Evolutionary conservation across 2,797 vertebrate species (phyloP).

Genomic region (Coluber constrictor): DNA sequence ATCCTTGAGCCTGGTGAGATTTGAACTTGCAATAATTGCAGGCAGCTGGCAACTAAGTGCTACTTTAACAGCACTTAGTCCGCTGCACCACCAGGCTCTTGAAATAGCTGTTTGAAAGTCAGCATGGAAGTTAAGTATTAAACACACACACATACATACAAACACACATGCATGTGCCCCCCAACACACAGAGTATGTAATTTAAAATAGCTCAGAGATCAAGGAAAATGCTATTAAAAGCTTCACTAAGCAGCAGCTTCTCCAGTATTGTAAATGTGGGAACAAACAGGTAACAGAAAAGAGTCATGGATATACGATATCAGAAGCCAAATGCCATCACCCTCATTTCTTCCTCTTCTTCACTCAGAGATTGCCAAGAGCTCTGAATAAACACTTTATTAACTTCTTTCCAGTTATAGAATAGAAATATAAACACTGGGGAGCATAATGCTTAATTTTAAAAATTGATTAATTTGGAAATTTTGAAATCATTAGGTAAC

Average conservation of each 20-base stretch:
- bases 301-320: not conserved
- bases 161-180: not conserved
- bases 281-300: not conserved
- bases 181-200: not conserved
- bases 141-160: not conserved
- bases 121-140: not conserved
- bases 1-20: no score
- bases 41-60: no score
- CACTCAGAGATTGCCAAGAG: not conserved
- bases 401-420: not conserved
- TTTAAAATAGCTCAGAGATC: not conserved
- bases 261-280: not conserved
- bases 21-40: no score
- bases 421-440: not conserved
- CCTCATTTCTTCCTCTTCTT: not conserved
- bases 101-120: not conserved
- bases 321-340: not conserved
- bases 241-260: not conserved
- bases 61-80: no score
- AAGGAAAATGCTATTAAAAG: not conserved
- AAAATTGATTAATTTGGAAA: not conserved
- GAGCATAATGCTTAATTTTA: not conserved
- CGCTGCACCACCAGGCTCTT: not conserved
- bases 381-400: not conserved
- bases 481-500: not conserved